phyloP scores from a whole-genome alignment of 2,888 invertebrate species.

The Dicroscelio sp. region DNA sequence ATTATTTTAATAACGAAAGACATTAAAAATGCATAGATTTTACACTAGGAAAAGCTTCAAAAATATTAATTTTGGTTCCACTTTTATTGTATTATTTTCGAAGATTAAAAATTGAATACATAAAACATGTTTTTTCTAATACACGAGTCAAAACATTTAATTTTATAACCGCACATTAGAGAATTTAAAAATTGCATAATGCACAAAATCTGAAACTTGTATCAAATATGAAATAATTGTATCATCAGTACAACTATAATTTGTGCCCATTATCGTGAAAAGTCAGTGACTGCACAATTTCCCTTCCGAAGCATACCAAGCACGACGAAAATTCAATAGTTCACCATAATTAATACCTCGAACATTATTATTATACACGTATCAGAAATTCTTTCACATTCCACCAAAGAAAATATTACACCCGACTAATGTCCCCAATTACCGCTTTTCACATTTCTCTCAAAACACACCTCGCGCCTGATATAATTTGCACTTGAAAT shows the following conservation, averaged over 20 bases:
- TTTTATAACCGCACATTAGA: neutral
- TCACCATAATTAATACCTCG: constrained; percentile 43
- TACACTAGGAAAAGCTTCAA: no score
- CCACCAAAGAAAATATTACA: neutral
- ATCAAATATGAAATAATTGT: constrained; percentile 20
- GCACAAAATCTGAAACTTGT: neutral
- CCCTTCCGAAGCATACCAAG: neutral
- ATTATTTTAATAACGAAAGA: no score
- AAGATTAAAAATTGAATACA: no score
- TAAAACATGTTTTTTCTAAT: no score
- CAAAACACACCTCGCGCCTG: neutral
- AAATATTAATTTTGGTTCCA: no score
- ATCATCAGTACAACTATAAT: constrained; percentile 37
- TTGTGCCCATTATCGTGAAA: constrained; percentile 41
- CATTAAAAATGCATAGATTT: no score
- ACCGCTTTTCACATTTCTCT: constrained; percentile 7
- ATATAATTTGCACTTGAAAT: neutral
- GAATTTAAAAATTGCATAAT: constrained; percentile 2
- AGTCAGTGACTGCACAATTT: constrained; percentile 23
- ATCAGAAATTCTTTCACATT: constrained; percentile 32
- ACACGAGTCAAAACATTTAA: no score
- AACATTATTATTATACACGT: constrained; percentile 20
- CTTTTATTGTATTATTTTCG: no score
- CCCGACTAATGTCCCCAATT: constrained; percentile 6
- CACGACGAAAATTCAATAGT: constrained; percentile 52